Percentiles rank a stretch among this genome's conserved stretches.
Evolutionary conservation across 2,797 vertebrate species (phyloP).

Genomic region (Melanotaenia boesemani): DNA sequence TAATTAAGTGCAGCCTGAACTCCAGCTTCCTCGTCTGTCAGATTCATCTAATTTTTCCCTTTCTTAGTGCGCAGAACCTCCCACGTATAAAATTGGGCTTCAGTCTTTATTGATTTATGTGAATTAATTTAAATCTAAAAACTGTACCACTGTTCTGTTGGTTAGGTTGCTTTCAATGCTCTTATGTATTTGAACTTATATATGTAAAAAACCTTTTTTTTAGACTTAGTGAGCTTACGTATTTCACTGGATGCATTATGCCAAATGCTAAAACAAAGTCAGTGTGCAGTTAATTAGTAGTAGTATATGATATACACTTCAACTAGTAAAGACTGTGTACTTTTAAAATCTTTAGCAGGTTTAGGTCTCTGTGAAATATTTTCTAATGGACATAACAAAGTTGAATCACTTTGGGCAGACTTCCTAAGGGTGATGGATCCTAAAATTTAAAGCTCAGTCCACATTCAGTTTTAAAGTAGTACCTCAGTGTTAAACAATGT

Average conservation of each 20-base stretch:
- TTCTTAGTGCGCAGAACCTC: slow-evolving; percentile 32
- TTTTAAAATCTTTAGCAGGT: slow-evolving; percentile 18
- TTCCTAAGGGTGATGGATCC: slow-evolving; percentile 40
- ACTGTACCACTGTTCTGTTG: slow-evolving; percentile 17
- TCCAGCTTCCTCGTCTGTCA: slow-evolving; percentile 30
- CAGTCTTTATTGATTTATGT: slow-evolving; percentile 33
- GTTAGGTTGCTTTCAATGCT: slow-evolving; percentile 14
- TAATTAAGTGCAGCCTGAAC: slow-evolving; percentile 57
- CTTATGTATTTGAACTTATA: slow-evolving; percentile 9
- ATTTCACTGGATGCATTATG: slow-evolving; percentile 1
- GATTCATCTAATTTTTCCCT: slow-evolving; percentile 27
- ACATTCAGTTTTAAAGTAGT: slow-evolving; percentile 55
- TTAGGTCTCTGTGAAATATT: slow-evolving; percentile 10
- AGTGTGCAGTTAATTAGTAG: slow-evolving; percentile 1
- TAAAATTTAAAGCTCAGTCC: slow-evolving; percentile 49
- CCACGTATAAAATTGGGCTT: slow-evolving; percentile 7
- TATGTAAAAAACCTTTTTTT: slow-evolving; percentile 1
- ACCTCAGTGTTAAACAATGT: slow-evolving; percentile 35
- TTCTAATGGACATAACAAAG: slow-evolving; percentile 28
- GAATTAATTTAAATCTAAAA: slow-evolving; percentile 36
- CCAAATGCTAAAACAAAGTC: background rate
- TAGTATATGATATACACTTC: background rate
- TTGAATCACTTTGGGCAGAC: slow-evolving; percentile 52
- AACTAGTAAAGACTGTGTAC: slow-evolving; percentile 2
- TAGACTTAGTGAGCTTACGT: background rate